phyloP scores from a whole-genome alignment of 1,140 invertebrate species.

The Phymorhynchus buccinoides region DNA sequence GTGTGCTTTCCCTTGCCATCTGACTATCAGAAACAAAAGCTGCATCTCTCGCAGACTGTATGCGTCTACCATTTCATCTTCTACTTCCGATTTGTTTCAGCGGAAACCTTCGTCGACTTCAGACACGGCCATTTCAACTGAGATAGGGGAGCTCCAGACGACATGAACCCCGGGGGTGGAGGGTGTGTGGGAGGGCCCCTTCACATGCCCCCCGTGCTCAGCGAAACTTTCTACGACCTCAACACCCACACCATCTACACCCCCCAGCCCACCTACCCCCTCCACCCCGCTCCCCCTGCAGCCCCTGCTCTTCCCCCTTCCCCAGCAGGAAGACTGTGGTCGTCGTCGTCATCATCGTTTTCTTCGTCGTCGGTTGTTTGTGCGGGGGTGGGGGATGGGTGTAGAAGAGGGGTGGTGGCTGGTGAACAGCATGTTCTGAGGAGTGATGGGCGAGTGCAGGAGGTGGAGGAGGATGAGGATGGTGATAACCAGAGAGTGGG shows the following conservation, averaged over 20 bases:
- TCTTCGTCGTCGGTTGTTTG: neutral
- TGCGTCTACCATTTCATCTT: no score
- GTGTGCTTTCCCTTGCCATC: no score
- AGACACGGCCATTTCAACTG: no score
- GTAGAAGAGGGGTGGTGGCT: neutral
- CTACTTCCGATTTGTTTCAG: no score
- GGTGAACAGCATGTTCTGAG: neutral
- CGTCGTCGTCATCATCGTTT: neutral
- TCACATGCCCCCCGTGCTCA: slow-evolving; percentile 14
- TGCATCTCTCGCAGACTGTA: no score
- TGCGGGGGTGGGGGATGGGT: neutral
- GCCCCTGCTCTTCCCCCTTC: neutral
- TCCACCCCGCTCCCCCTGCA: neutral
- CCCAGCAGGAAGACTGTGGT: neutral
- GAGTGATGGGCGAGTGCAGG: neutral
- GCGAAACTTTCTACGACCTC: slow-evolving; percentile 35
- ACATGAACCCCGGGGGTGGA: neutral
- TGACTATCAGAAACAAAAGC: no score
- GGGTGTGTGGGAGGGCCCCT: slow-evolving; percentile 8
- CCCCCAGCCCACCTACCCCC: slow-evolving; percentile 20
- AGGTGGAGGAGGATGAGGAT: neutral
- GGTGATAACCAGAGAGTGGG: neutral
- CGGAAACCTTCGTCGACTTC: no score
- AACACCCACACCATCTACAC: slow-evolving; percentile 21
- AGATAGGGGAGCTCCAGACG: no score